A percentile compares a stretch with the other conserved stretches of the same genome.
Conservation (phyloP, 2,113 vertebrate species). For the Falco punctatus region DNA sequence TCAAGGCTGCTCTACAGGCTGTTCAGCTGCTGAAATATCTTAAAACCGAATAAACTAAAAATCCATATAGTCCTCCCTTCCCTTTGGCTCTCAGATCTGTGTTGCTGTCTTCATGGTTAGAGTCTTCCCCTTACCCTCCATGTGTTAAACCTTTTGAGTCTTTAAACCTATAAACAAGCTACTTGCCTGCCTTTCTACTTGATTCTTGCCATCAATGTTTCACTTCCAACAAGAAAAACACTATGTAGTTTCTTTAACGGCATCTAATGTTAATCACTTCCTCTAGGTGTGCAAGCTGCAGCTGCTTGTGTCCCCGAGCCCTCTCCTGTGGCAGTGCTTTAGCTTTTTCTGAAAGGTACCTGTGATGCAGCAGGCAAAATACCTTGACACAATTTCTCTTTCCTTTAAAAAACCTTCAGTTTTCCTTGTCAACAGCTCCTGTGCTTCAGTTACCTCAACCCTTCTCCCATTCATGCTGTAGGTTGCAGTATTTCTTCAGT, state of each 20-base stretch:
- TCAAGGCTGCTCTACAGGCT: not conserved
- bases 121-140: not conserved
- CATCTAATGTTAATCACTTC: not conserved
- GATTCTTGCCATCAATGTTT: not conserved
- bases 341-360: not conserved
- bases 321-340: not conserved
- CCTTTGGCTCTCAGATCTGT: not conserved
- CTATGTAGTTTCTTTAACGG: not conserved
- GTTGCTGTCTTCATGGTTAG: not conserved
- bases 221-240: not conserved
- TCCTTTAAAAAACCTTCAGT: not conserved
- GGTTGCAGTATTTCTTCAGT: slow-evolving; percentile 15
- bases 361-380: not conserved
- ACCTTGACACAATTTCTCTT: not conserved
- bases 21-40: not conserved
- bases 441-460: not conserved
- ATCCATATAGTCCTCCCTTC: not conserved
- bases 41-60: not conserved
- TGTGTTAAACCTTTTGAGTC: not conserved
- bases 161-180: not conserved
- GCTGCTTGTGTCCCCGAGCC: not conserved
- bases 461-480: not conserved
- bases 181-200: not conserved
- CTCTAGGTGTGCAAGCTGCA: not conserved
- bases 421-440: not conserved